These are phyloP conservation scores for Clarias batrachus DNA, from an alignment of 2,113 vertebrate species.

Conservation along the genomic window DNA sequence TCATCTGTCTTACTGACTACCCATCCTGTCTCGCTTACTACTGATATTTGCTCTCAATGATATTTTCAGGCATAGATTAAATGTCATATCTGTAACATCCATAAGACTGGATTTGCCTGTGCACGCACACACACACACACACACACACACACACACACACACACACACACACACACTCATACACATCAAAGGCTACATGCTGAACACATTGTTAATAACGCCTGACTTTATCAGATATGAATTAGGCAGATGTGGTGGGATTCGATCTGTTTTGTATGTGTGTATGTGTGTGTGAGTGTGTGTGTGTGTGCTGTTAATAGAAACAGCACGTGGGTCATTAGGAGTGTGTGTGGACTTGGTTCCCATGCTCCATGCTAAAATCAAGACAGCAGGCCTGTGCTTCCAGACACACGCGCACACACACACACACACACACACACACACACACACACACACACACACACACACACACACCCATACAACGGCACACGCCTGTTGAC, in stretches of 20 bases:
- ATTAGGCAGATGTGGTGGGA: not conserved
- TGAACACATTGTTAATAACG: not conserved
- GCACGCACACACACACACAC: too few relatives aligned
- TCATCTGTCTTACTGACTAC: not conserved
- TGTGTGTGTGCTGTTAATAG: slow-evolving; percentile 76
- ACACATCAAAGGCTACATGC: not conserved
- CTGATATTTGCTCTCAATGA: not conserved
- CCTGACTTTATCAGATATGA: slow-evolving; percentile 5
- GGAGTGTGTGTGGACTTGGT: slow-evolving; percentile 46
- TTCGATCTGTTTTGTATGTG: slow-evolving; percentile 11
- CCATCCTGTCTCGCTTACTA: too few relatives aligned
- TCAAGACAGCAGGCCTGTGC: slow-evolving; percentile 71
- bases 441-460: slow-evolving; percentile 26
- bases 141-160: not conserved
- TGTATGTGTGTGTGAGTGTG: slow-evolving; percentile 38
- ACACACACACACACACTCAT: not conserved
- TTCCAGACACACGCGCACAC: slow-evolving; percentile 58
- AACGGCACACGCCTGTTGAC: slow-evolving; percentile 80
- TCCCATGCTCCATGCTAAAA: slow-evolving; percentile 49
- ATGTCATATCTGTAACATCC: not conserved
- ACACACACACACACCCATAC: slow-evolving; percentile 6
- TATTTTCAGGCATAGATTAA: not conserved
- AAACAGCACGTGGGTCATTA: slow-evolving; percentile 73
- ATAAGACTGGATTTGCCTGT: not conserved
- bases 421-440: slow-evolving; percentile 35